These are phyloP conservation scores for Caenorhabditis sp. DNA, from an alignment of 2,888 invertebrate genomes.

Conservation along the genomic window DNA sequence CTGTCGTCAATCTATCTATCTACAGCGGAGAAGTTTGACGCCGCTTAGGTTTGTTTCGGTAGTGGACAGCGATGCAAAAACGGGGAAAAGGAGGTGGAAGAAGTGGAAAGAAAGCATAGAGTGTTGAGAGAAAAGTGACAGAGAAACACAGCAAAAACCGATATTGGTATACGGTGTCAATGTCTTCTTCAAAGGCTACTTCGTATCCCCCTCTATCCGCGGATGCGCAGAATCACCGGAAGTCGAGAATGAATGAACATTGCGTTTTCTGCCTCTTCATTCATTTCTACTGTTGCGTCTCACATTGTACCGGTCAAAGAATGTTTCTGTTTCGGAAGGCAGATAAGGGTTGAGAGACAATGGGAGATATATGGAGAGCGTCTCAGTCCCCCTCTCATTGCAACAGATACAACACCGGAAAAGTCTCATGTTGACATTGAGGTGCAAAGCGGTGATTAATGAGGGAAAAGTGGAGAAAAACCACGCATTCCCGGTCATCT, in stretches of 20 bases:
- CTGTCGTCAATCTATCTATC: background rate
- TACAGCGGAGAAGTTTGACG: slow-evolving; percentile 43
- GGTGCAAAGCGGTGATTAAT: slow-evolving; percentile 49
- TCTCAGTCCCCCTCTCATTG: slow-evolving; percentile 2
- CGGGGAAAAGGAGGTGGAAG: slow-evolving; percentile 10
- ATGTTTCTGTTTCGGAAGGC: slow-evolving; percentile 36
- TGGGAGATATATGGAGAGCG: background rate
- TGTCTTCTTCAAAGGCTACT: slow-evolving; percentile 47
- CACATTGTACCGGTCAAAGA: slow-evolving; percentile 52
- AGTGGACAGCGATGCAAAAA: slow-evolving; percentile 30
- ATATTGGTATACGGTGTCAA: slow-evolving; percentile 60
- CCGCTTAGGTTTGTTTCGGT: slow-evolving; percentile 22
- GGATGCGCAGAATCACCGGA: slow-evolving; percentile 50
- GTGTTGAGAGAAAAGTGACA: slow-evolving; percentile 35
- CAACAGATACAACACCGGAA: background rate
- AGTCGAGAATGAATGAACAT: slow-evolving; percentile 54
- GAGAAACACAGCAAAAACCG: slow-evolving; percentile 39
- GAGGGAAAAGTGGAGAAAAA: slow-evolving; percentile 23
- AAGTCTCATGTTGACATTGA: slow-evolving; percentile 15
- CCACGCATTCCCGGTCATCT: background rate
- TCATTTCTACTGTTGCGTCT: background rate
- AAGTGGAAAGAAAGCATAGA: slow-evolving; percentile 20
- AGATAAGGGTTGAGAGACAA: slow-evolving; percentile 21
- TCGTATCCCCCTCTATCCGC: slow-evolving; percentile 14
- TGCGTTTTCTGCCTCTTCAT: slow-evolving; percentile 8